Base-by-base conservation (phyloP, 1,140 invertebrate species). In the Mya arenaria region DNA sequence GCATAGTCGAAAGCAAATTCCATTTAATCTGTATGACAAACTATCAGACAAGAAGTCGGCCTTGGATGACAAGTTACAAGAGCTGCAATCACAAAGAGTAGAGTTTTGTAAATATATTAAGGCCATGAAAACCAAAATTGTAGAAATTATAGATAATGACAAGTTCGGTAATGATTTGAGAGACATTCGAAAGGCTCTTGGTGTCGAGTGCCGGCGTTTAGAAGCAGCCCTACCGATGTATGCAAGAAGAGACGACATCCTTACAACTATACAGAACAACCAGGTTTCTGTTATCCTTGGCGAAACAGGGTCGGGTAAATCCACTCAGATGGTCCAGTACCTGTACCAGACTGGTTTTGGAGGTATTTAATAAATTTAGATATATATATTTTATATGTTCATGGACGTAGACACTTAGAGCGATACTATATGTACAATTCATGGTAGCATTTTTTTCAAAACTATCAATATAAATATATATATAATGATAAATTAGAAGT, bases 241-340 rank as follows among this genome's bases (percentile, higher is more conserved):
- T 73, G 88, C 89, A 3, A 79, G 84, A 52, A 81, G 87, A 30
- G 78, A 83, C n/a, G 87, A 90, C 23, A 89, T 92, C 19, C 28
- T 91, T 0, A 74, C 85, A 0, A 74, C 69, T 15, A 83, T 92
- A 4, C 66, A 37, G 6, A 23, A 86, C 0, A 88, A 90, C 41
- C 88, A 89, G 44, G 91, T 92, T 0, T 86, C 82, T 1, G 98
- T 99, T 83, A 96, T 99, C 77, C 97, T 99, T 93, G 99, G 98
- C 60, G 96, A 96, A 74, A 99, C 98, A n/a, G 98, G 98, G 0
- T 98, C 97, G 30, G 98, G 98, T 6, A 99, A 92, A 75, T 91
- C 89, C 66, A 92, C 92, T 19, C 92, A 92, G 73, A 77, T 92
- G 34, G 84, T 81, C 6, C 90, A 92, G 77, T 92, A 91, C 62